phyloP scores from a whole-genome alignment of 2,113 vertebrate genomes.

The Lonchura striata region DNA sequence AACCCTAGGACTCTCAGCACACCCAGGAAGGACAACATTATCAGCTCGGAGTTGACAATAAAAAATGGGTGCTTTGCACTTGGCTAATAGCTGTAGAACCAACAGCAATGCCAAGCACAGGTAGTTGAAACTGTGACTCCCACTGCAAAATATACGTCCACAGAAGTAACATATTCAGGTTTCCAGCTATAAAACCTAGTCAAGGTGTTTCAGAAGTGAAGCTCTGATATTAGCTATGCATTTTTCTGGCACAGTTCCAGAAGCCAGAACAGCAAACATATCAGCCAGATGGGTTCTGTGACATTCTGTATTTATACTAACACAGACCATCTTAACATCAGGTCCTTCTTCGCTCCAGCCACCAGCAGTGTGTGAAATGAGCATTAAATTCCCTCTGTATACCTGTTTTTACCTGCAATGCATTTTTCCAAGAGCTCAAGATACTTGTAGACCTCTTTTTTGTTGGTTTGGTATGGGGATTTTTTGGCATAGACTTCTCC shows the following conservation, averaged over 20 bases:
- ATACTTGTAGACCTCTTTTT: neutral
- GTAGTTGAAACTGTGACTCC: fast-evolving
- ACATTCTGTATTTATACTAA: neutral
- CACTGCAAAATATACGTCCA: neutral
- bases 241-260: neutral
- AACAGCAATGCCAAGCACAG: neutral
- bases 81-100: neutral
- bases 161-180: neutral
- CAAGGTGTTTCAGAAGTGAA: neutral
- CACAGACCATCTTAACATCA: neutral
- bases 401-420: neutral
- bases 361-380: neutral
- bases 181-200: neutral
- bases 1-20: neutral
- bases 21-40: neutral
- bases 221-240: neutral
- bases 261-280: neutral
- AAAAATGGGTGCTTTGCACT: neutral
- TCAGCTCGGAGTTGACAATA: neutral
- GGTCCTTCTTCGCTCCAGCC: neutral
- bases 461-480: neutral
- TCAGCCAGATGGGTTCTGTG: conserved; percentile 10
- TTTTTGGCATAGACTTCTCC: neutral
- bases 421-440: neutral
- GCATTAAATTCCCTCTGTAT: neutral